Evolutionary conservation across 2,888 invertebrate genomes (phyloP), one percentile per base, ranked within the genome.

Genomic region (Macropis europaea): DNA sequence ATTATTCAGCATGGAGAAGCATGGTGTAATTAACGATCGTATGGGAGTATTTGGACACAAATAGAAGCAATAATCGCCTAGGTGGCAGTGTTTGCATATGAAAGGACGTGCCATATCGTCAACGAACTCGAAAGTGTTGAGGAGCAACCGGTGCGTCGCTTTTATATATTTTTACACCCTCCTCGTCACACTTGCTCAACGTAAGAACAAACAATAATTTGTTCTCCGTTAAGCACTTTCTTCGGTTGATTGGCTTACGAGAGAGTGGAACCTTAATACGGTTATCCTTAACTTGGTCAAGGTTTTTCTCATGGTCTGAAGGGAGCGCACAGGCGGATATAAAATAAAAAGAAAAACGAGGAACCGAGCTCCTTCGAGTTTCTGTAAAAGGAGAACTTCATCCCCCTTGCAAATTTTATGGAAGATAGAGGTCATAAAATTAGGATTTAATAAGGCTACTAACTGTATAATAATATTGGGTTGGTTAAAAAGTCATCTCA

Each of bases 201-300:
- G 57, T 40, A 53, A 61, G 48, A 62, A 73, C 63, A 73, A 66
- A 67, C 38, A 63, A 61, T 62, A 74, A 73, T 52, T 68, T 43
- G 32, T 45, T 64, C 38, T 45, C 47, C 57, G 69, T 66, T 66
- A 66, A 69, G 64, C 56, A 62, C 66, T 73, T 69, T 70, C 69
- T 61, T 60, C 68, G 69, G 53, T 73, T 61, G 60, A 73, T 69
- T 64, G 61, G 61, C 64, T 69, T 36, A 36, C 61, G 47, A 32
- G 60, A 57, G 47, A 52, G 50, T 53, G 43, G 61, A 54, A 50
- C 64, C 48, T 75, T 72, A 68, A 76, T 40, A 59, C 64, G 57
- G 61, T 57, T 63, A 69, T 69, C 67, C 63, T 79, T 63, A 79
- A 79, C 63, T 79, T 71, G 79, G 79, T 40, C 79, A 79, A 79